A percentile compares a stretch with the other conserved stretches of the same genome.
These are phyloP conservation scores for Resseliella maxima DNA, from an alignment of 2,888 invertebrate species.

Conservation along the genomic window DNA sequence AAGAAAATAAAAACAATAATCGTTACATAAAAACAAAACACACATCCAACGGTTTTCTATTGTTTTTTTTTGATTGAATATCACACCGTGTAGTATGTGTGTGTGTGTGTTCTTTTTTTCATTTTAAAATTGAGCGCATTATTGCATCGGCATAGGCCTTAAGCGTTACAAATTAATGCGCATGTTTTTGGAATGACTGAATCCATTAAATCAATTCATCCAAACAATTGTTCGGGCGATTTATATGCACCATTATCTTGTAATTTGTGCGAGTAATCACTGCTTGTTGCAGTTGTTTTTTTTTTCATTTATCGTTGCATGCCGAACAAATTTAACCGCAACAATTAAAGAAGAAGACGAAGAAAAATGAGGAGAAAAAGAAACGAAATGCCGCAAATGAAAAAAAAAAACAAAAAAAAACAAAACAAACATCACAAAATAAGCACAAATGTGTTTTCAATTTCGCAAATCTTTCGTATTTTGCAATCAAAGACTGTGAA, in stretches of 20 bases:
- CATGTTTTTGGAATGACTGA: not conserved
- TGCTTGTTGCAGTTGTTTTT: not conserved
- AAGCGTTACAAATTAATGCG: constrained; percentile 46
- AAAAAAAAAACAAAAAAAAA: no score
- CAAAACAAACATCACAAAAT: no score
- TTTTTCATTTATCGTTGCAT: no score
- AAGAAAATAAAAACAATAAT: not conserved
- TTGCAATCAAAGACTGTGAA: no score
- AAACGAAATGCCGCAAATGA: no score
- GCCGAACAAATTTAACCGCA: no score
- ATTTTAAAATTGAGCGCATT: not conserved
- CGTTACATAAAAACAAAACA: not conserved
- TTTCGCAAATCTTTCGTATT: no score
- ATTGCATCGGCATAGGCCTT: not conserved
- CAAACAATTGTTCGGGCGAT: not conserved
- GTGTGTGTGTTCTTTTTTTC: not conserved
- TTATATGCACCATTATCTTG: constrained; percentile 40
- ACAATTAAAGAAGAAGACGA: no score
- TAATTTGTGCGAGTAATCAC: not conserved
- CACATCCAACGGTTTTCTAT: not conserved
- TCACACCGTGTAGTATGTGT: not conserved
- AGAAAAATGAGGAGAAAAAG: no score
- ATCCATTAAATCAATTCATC: constrained; percentile 1
- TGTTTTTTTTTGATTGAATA: constrained; percentile 7
- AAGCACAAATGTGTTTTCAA: no score